Base-by-base conservation (phyloP, 2,113 vertebrate species). In the Crotalus viridis region DNA sequence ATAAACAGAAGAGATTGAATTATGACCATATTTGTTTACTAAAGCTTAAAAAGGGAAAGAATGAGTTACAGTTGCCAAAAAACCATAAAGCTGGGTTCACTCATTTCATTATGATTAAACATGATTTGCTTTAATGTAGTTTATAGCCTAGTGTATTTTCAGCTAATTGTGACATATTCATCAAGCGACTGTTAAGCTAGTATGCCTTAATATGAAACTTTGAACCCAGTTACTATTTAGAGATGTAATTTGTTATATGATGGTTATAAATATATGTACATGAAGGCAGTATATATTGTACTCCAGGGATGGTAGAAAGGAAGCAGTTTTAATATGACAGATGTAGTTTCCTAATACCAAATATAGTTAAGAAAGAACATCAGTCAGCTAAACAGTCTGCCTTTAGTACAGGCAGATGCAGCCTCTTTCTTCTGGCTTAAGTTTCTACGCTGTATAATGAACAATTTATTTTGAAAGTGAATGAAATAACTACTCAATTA, bases 351-450 rank as follows among this genome's bases (percentile, higher is more conserved):
- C 52, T 33, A 92, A 59, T 85, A 89, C 33, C 91, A 92, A 89
- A 89, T 89, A 89, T 89, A 85, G 64, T 85, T 89, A 92, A 55
- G 57, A 92, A 48, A 89, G 33, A 57, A 81, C 56, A 19, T 89
- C 33, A 26, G 52, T 57, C 46, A 87, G 46, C 43, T 19, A 51
- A n/a, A 19, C 4, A 48, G 59, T 17, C 69, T 54, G 81, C 43
- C 33, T 56, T 22, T 55, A 89, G 54, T 28, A 81, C 17, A 74
- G 21, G 21, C 86, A 81, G 51, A 24, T 52, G 13, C 91, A 64
- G 85, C 46, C 22, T 39, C 43, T 74, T 48, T 54, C 54, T 10
- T 92, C 26, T 59, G 48, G 10, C 54, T 57, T 92, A 92, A 43
- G 33, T 51, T 89, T 64, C 21, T 43, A 6, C 28, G 43, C 1